A percentile compares a stretch with the other conserved stretches of the same genome.
Evolutionary conservation across 2,113 vertebrate species (phyloP).

Genomic region (Urocolius indicus): DNA sequence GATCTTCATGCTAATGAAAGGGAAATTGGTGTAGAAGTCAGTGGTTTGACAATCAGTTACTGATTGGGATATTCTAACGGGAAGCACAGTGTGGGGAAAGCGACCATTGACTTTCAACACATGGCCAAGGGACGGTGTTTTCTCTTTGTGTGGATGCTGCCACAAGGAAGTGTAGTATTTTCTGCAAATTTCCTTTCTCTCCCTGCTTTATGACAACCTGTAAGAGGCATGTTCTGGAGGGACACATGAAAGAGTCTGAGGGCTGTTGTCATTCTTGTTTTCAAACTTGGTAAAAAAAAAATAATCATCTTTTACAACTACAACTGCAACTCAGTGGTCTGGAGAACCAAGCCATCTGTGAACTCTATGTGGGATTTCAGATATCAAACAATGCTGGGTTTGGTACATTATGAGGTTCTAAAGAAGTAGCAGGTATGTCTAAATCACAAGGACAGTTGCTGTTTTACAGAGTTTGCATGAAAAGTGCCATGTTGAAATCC

Average conservation of each 20-base stretch:
- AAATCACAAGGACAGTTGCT: neutral
- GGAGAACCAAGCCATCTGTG: neutral
- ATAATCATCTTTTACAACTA: neutral
- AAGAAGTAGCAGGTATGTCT: neutral
- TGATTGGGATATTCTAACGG: neutral
- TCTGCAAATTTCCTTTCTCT: constrained; percentile 1
- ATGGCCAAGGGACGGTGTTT: neutral
- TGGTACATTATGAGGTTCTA: neutral
- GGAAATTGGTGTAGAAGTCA: neutral
- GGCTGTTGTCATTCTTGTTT: neutral
- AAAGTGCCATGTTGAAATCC: neutral
- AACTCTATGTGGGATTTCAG: neutral
- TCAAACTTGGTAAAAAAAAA: neutral
- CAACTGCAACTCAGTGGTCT: neutral
- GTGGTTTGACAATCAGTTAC: neutral
- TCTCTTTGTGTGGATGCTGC: neutral
- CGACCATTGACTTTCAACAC: neutral
- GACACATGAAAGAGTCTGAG: neutral
- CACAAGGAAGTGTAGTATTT: constrained; percentile 24
- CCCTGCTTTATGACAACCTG: neutral
- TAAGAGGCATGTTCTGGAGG: constrained; percentile 13
- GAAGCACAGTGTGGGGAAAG: neutral
- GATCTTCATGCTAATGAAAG: neutral
- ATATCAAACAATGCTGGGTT: neutral
- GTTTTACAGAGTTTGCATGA: neutral